Conservation (phyloP, 2,797 vertebrate genomes). For the Clarias platycephalus region DNA sequence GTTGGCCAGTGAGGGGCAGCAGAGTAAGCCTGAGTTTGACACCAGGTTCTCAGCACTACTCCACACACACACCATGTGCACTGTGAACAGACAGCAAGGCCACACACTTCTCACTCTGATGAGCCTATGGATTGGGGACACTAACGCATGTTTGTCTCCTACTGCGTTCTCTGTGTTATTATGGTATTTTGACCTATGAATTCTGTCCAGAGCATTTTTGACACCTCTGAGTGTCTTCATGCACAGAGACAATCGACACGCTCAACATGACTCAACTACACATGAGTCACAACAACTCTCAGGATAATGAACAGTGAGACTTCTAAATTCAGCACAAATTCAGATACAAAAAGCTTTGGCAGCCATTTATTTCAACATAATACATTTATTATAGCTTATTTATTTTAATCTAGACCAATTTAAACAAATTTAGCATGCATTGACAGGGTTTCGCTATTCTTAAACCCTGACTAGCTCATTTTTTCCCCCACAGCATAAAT, state of each 20-base stretch:
- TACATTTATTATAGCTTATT: no score
- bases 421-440: not conserved
- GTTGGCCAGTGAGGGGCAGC: conserved; percentile 46
- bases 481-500: not conserved
- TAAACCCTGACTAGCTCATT: not conserved
- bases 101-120: conserved; percentile 34
- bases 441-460: not conserved
- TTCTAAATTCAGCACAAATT: not conserved
- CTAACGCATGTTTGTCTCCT: conserved; percentile 50
- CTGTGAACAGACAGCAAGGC: conserved; percentile 27
- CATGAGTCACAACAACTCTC: conserved; percentile 12
- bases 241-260: conserved; percentile 1
- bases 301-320: not conserved
- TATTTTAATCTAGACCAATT: no score
- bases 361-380: not conserved
- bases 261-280: not conserved
- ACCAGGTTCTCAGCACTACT: conserved; percentile 1
- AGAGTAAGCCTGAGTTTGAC: not conserved
- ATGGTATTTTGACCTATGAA: conserved; percentile 37
- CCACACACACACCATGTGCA: conserved; percentile 22
- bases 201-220: conserved; percentile 20
- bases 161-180: conserved; percentile 44
- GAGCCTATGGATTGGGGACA: conserved; percentile 42
- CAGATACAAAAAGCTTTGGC: not conserved
- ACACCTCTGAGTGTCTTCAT: conserved; percentile 36